Conservation (phyloP, 1,140 invertebrate genomes). For the Heterodera carotae region DNA sequence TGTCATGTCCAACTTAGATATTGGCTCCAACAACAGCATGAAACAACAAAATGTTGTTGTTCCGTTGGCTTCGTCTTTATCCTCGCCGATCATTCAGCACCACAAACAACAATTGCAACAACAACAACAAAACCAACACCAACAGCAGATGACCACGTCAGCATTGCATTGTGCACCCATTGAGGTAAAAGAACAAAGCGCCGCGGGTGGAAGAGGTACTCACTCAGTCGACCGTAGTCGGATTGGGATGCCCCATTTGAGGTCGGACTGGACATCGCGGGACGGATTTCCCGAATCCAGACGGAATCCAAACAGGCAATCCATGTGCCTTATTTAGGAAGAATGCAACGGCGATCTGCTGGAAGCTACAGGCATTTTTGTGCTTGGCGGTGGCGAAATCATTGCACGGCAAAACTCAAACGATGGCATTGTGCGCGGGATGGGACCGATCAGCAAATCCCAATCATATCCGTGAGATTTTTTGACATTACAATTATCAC, state of each 20-base stretch:
- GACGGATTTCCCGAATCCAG: no score
- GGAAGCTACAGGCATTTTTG: background rate
- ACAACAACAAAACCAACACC: background rate
- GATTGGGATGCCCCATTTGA: no score
- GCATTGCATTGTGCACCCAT: background rate
- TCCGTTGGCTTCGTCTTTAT: background rate
- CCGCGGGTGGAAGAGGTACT: no score
- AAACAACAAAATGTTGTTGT: no score
- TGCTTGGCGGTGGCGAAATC: background rate
- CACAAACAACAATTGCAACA: background rate
- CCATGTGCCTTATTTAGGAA: background rate
- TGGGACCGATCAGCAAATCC: constrained; percentile 1
- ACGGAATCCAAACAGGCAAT: no score
- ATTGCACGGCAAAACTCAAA: background rate
- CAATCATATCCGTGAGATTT: constrained; percentile 12
- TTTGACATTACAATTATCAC: no score
- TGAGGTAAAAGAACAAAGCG: constrained; percentile 1
- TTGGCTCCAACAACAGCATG: background rate
- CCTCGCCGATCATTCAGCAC: background rate
- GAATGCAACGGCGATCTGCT: constrained; percentile 1
- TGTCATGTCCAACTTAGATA: background rate
- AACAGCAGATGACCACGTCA: background rate
- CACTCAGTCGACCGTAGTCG: no score
- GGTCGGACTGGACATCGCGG: no score
- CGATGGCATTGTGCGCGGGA: background rate